Base-by-base conservation (phyloP, 2,888 invertebrate species). In the Orthosia incerta region DNA sequence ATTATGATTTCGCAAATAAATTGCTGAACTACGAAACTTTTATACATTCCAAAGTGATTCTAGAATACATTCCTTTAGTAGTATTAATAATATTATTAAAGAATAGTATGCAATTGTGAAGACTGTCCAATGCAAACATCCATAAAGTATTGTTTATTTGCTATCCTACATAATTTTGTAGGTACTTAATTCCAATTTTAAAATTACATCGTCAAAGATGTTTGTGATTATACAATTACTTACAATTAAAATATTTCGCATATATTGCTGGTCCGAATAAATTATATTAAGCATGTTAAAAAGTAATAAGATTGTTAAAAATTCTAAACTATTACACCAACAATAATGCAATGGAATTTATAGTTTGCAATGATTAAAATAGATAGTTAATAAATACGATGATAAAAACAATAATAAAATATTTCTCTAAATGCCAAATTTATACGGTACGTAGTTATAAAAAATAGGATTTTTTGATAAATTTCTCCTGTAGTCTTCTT, bases 311-410 rank as follows among this genome's bases (percentile, higher is more conserved):
- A 79, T 81, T 74, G 74, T 78, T 71, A 78, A 83, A 88, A 87
- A 80, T 84, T 89, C 87, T 88, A 89, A 86, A 88, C 83, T 87
- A 85, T 84, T 87, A 87, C 88, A 89, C 86, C 86, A 90, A 92
- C 90, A 94, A 93, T 92, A 93, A 94, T 89, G 91, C 92, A 89
- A 93, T 86, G 95, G 94, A 95, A 95, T 95, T 95, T 93, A 95
- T 94, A 93, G 90, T 92, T 94, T 93, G 92, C 93, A 84, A 90
- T 88, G 31, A 86, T 88, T 89, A 89, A 89, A 88, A 89, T 93
- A 93, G 92, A 92, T 93, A 94, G 91, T 86, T 78, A 86, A 87
- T 88, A 89, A 92, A 93, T 91, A 91, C 87, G 90, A 93, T 88
- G 87, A 86, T 89, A 90, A 92, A 91, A 39, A 39, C 39, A 39